Conservation (phyloP, 2,888 invertebrate species). For the Hirudinaria manillensis region DNA sequence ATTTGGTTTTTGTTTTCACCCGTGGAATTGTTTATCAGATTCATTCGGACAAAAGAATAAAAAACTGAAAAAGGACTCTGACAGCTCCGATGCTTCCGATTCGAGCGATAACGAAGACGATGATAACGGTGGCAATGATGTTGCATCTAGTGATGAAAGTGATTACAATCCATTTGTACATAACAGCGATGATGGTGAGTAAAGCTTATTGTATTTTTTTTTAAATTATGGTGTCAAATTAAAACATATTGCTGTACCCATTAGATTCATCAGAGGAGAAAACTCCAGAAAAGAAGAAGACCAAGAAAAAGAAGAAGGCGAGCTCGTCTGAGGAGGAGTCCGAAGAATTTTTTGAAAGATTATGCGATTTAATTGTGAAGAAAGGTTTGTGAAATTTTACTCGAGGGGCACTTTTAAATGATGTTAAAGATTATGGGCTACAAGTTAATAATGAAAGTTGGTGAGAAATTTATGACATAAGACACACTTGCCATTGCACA, state of each 20-base stretch:
- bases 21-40: no score
- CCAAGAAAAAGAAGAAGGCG: conserved; percentile 59
- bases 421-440: no score
- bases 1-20: no score
- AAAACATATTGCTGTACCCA: neutral
- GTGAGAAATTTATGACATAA: no score
- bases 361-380: conserved; percentile 20
- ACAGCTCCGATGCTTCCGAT: no score
- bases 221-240: no score
- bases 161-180: conserved; percentile 74
- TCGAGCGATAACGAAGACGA: conserved; percentile 5
- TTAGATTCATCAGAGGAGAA: conserved; percentile 22
- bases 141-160: conserved; percentile 43
- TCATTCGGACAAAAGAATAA: neutral
- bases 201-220: conserved; percentile 36
- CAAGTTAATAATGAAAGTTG: no score
- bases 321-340: neutral
- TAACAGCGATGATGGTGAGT: conserved; percentile 58
- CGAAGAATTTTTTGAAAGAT: conserved; percentile 4
- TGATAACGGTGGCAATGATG: conserved; percentile 36
- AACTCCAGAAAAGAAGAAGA: conserved; percentile 50
- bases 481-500: no score
- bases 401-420: conserved; percentile 30
- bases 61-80: neutral
- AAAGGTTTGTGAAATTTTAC: conserved; percentile 42